Evolutionary conservation across 2,797 vertebrate genomes (phyloP).

Genomic region (Gobionotothen gibberifrons): DNA sequence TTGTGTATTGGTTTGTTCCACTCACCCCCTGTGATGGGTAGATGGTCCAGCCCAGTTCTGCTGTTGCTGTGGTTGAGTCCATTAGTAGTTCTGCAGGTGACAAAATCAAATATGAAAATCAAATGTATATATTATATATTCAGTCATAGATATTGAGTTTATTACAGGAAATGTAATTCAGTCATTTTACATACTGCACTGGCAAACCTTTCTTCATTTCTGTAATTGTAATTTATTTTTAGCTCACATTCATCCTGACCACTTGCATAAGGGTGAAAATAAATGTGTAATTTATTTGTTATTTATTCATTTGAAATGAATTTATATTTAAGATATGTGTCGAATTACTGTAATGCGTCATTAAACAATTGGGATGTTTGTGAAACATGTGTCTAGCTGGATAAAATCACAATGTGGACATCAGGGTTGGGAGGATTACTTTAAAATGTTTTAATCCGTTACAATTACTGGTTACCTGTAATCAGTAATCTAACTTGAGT

Average conservation of each 20-base stretch:
- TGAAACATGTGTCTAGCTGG: no score
- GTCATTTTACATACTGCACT: neutral
- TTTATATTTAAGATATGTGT: no score
- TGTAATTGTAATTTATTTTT: neutral
- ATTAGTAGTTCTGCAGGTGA: conserved; percentile 90
- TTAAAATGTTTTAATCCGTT: no score
- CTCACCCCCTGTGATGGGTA: conserved; percentile 94
- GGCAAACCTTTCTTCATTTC: neutral
- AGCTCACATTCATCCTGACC: neutral
- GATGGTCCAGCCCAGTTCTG: conserved; percentile 95
- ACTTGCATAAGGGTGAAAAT: no score
- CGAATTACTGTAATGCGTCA: no score
- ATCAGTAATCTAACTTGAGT: no score
- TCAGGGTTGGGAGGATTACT: no score
- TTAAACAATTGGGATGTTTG: no score
- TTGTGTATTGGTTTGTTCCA: conserved; percentile 31
- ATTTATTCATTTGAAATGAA: no score
- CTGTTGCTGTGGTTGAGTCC: conserved; percentile 96
- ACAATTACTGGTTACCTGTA: no score
- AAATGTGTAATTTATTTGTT: no score
- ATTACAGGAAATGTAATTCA: neutral
- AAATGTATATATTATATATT: neutral
- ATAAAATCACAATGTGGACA: no score
- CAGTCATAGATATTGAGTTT: neutral
- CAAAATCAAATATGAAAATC: conserved; percentile 16